These are phyloP conservation scores for Dicyrtomina minuta DNA, from an alignment of 2,888 invertebrate genomes.

Conservation along the genomic window DNA sequence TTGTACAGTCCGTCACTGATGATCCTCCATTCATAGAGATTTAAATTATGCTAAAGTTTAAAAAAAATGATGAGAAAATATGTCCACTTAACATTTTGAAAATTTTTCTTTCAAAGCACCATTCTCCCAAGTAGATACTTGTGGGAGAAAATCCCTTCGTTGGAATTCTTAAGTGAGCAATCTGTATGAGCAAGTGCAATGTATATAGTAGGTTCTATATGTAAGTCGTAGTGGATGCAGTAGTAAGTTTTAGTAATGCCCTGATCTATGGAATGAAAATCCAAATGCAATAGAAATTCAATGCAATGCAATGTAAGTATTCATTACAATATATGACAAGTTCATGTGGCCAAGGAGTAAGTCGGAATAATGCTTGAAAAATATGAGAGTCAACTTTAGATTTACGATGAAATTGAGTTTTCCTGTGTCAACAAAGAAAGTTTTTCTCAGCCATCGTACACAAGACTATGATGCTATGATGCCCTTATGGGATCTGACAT, in stretches of 20 bases:
- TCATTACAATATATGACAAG: background rate
- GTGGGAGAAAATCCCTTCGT: conserved; percentile 8
- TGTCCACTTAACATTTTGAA: background rate
- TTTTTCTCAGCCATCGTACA: conserved; percentile 21
- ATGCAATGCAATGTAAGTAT: background rate
- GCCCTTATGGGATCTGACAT: conserved; percentile 30
- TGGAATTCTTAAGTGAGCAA: conserved; percentile 1
- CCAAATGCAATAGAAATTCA: background rate
- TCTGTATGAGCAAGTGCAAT: too few relatives aligned
- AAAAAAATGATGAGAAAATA: conserved; percentile 4
- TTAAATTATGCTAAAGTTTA: conserved; percentile 14
- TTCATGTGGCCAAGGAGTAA: background rate
- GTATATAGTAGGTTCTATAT: too few relatives aligned
- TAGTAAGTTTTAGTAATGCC: too few relatives aligned
- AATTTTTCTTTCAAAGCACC: background rate
- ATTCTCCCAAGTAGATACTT: conserved; percentile 2
- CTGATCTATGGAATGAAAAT: too few relatives aligned
- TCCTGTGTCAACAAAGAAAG: conserved; percentile 36
- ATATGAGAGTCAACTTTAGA: conserved; percentile 12
- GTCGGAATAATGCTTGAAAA: background rate
- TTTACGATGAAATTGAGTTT: conserved; percentile 29
- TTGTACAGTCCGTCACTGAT: conserved; percentile 4
- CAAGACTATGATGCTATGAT: background rate
- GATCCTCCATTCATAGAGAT: conserved; percentile 17
- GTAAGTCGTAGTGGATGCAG: too few relatives aligned